Percentiles rank a stretch among this genome's conserved stretches.
Evolutionary conservation across 2,888 invertebrate species (phyloP).

Genomic region (Eupithecia insigniata): DNA sequence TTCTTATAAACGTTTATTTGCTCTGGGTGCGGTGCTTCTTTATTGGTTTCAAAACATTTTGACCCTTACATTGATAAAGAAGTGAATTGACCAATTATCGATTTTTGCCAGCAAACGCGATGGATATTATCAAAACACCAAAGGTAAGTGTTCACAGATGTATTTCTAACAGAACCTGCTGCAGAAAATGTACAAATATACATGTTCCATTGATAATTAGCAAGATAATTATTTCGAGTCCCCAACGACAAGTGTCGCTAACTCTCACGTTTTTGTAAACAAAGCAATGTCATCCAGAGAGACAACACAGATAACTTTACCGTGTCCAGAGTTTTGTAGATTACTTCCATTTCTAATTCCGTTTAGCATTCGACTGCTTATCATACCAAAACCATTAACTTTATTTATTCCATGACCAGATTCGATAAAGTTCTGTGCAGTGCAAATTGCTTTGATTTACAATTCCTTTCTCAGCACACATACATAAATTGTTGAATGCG

Average conservation of each 20-base stretch:
- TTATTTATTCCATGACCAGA: background rate
- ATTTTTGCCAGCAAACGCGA: constrained; percentile 61
- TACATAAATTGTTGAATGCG: background rate
- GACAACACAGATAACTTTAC: too few relatives aligned
- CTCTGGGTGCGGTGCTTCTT: background rate
- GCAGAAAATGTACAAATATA: background rate
- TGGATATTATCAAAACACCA: constrained; percentile 78
- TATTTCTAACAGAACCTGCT: background rate
- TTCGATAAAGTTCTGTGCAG: background rate
- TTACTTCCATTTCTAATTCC: background rate
- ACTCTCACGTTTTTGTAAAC: constrained; percentile 13
- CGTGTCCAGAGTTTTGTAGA: background rate
- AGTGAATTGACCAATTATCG: constrained; percentile 64
- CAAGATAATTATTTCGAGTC: constrained; percentile 8
- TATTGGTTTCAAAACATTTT: background rate
- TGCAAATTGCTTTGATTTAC: background rate
- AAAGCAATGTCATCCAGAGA: constrained; percentile 22
- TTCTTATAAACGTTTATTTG: background rate
- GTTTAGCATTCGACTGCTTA: background rate
- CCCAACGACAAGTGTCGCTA: constrained; percentile 16
- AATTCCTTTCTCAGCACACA: background rate
- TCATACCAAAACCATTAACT: background rate
- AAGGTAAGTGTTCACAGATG: constrained; percentile 61
- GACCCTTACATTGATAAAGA: constrained; percentile 50
- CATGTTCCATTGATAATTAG: background rate